Base-by-base conservation (phyloP, 2,888 invertebrate genomes). In the Strigamia maritima region DNA sequence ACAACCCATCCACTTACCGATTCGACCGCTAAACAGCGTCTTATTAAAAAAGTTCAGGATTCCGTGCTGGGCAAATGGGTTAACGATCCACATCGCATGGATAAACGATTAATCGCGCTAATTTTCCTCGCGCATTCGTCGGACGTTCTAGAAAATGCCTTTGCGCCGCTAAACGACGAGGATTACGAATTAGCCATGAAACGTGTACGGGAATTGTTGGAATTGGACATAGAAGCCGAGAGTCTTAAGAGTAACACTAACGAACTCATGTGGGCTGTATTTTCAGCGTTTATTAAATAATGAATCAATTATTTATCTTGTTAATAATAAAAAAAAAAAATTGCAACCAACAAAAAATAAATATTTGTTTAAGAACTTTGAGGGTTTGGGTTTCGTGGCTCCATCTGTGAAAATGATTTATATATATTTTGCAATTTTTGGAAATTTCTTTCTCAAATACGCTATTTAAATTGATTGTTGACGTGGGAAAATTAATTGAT, bases 11-110 rank as follows among this genome's bases (percentile, higher is more conserved):
- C 99, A 60, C 89, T 99, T 81, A 96, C 94, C 82, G 98, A 99
- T 87, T 94, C 95, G 87, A 91, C 93, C 83, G 92, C 95, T 79
- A 99, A 99, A 89, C 93, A 94, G 84, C 93, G 97, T 84, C 90
- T 99, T 85, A 96, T 99, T 81, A 98, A 97, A 90, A 96, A 95
- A 91, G 97, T 99, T 79, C 98, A 99, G 89, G 98, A 99, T 87
- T 93, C 97, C 35, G 97, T 99, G 76, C 89, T 99, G 82, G 91
- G 93, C 80, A 95, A 96, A 85, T 99, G 99, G 91, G 95, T 96
- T 76, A 98, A 98, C 82, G 98, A 98, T 88, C 93, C 97, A 14
- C 97, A 97, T 83, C 92, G 98, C 83, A 98, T 99, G 91, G 98
- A 99, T 86, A 95, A 94, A 87, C 91, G 98, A 79, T 92, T 95